Percentiles rank a stretch among this genome's conserved stretches.
Evolutionary conservation across 2,797 vertebrate species (phyloP).

Genomic region (Enteromius viviparus): DNA sequence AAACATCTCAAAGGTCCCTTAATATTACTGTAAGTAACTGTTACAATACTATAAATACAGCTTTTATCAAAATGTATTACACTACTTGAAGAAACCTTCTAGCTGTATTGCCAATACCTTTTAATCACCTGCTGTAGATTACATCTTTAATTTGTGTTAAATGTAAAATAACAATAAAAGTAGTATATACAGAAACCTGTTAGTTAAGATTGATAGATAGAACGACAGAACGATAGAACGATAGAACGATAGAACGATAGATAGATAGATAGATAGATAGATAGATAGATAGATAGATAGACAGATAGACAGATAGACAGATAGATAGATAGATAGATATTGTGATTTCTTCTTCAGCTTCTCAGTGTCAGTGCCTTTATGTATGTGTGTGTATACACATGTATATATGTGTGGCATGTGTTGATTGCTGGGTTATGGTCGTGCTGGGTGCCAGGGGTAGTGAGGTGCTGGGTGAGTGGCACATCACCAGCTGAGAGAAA

Average conservation of each 20-base stretch:
- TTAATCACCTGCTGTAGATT: constrained; percentile 19
- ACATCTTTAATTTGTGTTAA: background rate
- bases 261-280: too few species aligned
- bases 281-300: too few species aligned
- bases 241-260: too few species aligned
- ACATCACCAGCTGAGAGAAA: constrained; percentile 48
- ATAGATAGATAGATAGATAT: too few species aligned
- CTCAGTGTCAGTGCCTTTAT: background rate
- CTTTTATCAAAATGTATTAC: background rate
- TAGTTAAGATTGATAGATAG: background rate
- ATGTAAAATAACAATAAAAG: constrained; percentile 52
- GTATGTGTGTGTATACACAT: constrained; percentile 19
- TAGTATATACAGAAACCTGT: constrained; percentile 38
- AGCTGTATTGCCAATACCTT: constrained; percentile 18
- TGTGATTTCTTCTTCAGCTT: background rate
- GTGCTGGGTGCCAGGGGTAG: constrained; percentile 46
- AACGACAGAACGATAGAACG: background rate
- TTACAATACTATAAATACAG: background rate
- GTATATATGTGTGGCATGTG: constrained; percentile 23
- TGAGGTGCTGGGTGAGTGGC: constrained; percentile 52
- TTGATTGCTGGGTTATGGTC: constrained; percentile 46
- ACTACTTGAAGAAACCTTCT: background rate
- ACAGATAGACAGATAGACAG: too few species aligned
- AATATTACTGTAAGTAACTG: background rate
- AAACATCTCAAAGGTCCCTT: background rate